Evolutionary conservation across 2,797 vertebrate species (phyloP), one percentile per base, ranked within the genome.

Genomic region (Cetoscarus ocellatus): DNA sequence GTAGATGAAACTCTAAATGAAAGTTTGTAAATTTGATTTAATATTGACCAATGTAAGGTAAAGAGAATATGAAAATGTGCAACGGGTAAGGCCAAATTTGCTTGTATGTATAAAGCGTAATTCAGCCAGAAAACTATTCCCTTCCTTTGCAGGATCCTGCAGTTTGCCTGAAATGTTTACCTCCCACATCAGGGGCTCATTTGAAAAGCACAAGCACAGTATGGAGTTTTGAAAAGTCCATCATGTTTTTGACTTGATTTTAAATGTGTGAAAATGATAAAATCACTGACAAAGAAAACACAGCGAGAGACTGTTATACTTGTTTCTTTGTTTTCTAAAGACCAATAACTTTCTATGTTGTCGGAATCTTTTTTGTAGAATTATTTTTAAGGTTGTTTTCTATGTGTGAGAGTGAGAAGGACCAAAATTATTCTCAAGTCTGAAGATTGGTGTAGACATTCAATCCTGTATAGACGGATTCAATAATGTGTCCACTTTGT

Each of bases 221-320:
- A 73, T 79, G 82, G 83, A 86, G 83, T 87, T 83, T 59, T 82
- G 82, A 90, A 86, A 75, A 62, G 80, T 89, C 80, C 79, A 85
- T 79, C 61, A 74, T 86, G 51, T 74, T 88, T 73, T 86, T 79
- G 88, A 72, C 87, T 91, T 77, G 73, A 92, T 79, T 86, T 75
- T 91, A 89, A 93, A 83, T 85, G 89, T 90, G 90, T 15, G 86
- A 91, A 77, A 81, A 82, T 88, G 91, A 87, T 90, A 92, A 91
- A 91, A 93, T 86, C 87, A 83, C 74, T 61, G 81, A 68, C 54
- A 73, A 89, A 80, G 65, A 74, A 74, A 69, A 91, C 65, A 79
- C 93, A 92, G 88, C 89, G 81, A 93, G 86, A 94, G 94, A 95
- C 95, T 95, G 95, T 95, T 95, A 95, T 84, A 90, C 91, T 84